A percentile compares a stretch with the other conserved stretches of the same genome.
phyloP scores from a whole-genome alignment of 2,888 invertebrate species.

The Hirtodrosophila trivittata region DNA sequence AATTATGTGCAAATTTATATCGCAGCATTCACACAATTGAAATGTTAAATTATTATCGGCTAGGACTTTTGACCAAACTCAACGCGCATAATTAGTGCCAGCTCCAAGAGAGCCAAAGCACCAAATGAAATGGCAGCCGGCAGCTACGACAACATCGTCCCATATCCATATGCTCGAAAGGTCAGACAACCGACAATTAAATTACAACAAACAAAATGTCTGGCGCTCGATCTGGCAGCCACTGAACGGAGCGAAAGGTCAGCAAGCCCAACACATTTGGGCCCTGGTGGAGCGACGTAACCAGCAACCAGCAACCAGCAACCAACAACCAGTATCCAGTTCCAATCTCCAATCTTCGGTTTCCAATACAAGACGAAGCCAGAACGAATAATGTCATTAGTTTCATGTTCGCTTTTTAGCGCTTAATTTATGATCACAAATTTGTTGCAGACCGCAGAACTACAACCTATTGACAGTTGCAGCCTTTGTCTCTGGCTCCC shows the following conservation, averaged over 20 bases:
- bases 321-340: neutral
- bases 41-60: constrained; percentile 70
- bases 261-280: constrained; percentile 35
- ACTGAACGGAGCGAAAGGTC: constrained; percentile 50
- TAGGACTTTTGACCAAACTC: constrained; percentile 47
- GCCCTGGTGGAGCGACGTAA: constrained; percentile 9
- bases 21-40: constrained; percentile 63
- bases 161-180: constrained; percentile 54
- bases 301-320: neutral
- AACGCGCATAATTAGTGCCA: constrained; percentile 59
- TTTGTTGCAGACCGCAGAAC: constrained; percentile 57
- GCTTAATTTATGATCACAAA: constrained; percentile 74
- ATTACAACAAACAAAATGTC: constrained; percentile 64
- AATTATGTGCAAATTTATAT: constrained; percentile 72
- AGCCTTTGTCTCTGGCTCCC: constrained; percentile 9
- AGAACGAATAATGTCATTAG: constrained; percentile 54
- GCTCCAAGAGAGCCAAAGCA: constrained; percentile 15
- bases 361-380: neutral
- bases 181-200: constrained; percentile 73
- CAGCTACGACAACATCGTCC: constrained; percentile 8
- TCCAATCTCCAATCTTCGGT: neutral
- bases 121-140: constrained; percentile 59
- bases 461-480: constrained; percentile 42
- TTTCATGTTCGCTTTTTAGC: constrained; percentile 49
- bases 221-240: constrained; percentile 37